phyloP scores from a whole-genome alignment of 1,140 invertebrate genomes.

The Drosophila carrolli region DNA sequence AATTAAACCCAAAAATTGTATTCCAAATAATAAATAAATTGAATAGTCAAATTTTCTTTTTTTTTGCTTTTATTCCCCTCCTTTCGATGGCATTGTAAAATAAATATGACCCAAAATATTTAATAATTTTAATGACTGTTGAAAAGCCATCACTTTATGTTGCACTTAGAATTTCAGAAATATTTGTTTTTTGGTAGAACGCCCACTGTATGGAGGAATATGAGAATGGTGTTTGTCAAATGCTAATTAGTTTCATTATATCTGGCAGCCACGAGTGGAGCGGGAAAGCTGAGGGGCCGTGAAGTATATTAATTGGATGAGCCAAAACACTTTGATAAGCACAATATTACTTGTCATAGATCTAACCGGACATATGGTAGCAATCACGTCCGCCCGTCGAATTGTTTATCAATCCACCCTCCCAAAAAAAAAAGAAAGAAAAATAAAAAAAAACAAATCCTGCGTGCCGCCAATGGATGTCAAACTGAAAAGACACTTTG shows the following conservation, averaged over 20 bases:
- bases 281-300: constrained; percentile 14
- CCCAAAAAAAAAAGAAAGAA: background rate
- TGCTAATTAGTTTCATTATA: constrained; percentile 72
- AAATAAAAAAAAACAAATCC: constrained; percentile 13
- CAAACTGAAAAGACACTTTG: constrained; percentile 51
- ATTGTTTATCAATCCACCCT: constrained; percentile 30
- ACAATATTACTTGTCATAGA: constrained; percentile 36
- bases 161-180: background rate
- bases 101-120: background rate
- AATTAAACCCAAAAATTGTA: too few relatives aligned
- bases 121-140: background rate
- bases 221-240: constrained; percentile 57
- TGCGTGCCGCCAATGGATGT: constrained; percentile 43
- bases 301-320: constrained; percentile 64
- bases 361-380: constrained; percentile 43
- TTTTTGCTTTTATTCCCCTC: too few relatives aligned
- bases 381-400: constrained; percentile 38
- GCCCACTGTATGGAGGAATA: constrained; percentile 28
- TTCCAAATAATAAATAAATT: too few relatives aligned
- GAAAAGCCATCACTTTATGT: background rate
- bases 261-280: constrained; percentile 31
- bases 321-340: constrained; percentile 54
- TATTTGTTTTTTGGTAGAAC: background rate
- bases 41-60: too few relatives aligned
- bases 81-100: background rate